phyloP scores from a whole-genome alignment of 2,113 vertebrate genomes.

The Accipiter cooperii region DNA sequence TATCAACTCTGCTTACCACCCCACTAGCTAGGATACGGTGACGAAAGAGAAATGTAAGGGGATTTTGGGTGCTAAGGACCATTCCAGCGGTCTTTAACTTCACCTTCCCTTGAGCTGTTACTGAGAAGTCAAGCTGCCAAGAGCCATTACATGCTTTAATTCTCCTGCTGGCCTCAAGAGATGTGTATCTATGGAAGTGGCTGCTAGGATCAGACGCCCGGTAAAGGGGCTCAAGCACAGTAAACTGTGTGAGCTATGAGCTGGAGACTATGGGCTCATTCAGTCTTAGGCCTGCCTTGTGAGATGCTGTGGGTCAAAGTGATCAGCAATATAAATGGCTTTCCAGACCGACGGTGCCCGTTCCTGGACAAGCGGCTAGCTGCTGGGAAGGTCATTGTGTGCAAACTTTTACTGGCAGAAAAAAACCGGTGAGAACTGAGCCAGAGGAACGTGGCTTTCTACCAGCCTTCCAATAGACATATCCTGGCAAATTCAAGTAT shows the following conservation, averaged over 20 bases:
- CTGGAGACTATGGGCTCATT: background rate
- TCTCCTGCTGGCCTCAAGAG: background rate
- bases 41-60: background rate
- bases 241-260: background rate
- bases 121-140: background rate
- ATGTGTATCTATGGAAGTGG: background rate
- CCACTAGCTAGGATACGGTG: background rate
- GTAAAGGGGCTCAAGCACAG: accelerated
- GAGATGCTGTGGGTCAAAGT: background rate
- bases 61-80: background rate
- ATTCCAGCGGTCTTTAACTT: background rate
- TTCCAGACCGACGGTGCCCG: background rate
- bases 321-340: background rate
- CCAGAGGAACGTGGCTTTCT: background rate
- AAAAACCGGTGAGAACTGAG: background rate
- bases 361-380: background rate
- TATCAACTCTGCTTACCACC: background rate
- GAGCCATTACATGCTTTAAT: background rate
- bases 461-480: background rate
- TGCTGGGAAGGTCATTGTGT: background rate
- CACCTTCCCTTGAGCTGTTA: background rate
- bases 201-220: background rate
- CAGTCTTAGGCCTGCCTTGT: background rate
- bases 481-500: background rate
- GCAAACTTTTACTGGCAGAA: background rate